phyloP scores from a whole-genome alignment of 23 tunicate species.

The Styela plicata region DNA sequence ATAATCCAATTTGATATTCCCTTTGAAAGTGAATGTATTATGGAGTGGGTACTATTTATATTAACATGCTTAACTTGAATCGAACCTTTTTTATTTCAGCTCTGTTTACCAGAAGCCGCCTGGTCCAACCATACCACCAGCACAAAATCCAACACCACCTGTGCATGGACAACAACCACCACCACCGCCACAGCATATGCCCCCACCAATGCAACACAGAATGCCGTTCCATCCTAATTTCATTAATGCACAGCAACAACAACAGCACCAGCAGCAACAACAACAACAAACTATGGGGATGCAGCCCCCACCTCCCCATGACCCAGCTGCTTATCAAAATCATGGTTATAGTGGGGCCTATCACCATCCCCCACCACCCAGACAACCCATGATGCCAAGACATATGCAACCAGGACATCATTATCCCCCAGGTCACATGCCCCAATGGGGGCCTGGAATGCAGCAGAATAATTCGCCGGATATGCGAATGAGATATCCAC shows the following conservation, averaged over 20 bases:
- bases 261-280: constrained; percentile 8
- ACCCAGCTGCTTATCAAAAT: not conserved
- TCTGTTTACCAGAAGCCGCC: constrained; percentile 15
- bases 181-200: not conserved
- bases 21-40: too few relatives aligned
- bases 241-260: constrained; percentile 29
- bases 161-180: not conserved
- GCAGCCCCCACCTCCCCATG: constrained; percentile 5
- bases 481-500: constrained; percentile 25
- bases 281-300: constrained; percentile 23
- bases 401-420: constrained; percentile 18
- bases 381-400: constrained; percentile 19
- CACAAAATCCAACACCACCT: not conserved
- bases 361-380: constrained; percentile 16
- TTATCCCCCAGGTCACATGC: constrained; percentile 7
- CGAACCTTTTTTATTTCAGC: not conserved
- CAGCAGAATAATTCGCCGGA: not conserved
- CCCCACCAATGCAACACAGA: constrained; percentile 32
- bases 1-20: too few relatives aligned
- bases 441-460: constrained; percentile 35
- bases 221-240: constrained; percentile 24
- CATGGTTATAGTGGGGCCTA: not conserved
- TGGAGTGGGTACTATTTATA: too few relatives aligned
- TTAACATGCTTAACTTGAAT: too few relatives aligned
- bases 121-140: not conserved